phyloP scores from a whole-genome alignment of 1,140 invertebrate species.

The Drosophila mauritiana region DNA sequence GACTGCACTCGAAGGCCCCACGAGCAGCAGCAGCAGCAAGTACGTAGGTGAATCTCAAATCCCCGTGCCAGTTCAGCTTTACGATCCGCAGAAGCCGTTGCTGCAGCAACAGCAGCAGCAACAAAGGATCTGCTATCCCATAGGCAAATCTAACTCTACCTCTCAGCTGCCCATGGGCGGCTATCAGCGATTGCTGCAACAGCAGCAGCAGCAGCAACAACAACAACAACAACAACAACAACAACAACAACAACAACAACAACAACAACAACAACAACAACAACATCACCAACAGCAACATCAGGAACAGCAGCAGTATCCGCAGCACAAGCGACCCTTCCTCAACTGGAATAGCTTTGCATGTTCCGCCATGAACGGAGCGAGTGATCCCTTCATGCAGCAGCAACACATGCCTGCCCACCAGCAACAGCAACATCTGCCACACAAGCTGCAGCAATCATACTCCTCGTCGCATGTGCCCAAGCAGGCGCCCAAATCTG shows the following conservation, averaged over 20 bases:
- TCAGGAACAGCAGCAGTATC: constrained; percentile 57
- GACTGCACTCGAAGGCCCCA: constrained; percentile 22
- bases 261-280: constrained; percentile 36
- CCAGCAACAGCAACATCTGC: constrained; percentile 33
- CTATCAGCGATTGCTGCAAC: constrained; percentile 62
- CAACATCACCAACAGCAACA: constrained; percentile 36
- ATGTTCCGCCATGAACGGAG: constrained; percentile 70
- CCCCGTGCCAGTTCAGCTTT: constrained; percentile 71
- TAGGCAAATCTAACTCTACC: constrained; percentile 79
- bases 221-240: constrained; percentile 36
- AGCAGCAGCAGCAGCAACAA: constrained; percentile 51
- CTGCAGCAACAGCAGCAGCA: constrained; percentile 65
- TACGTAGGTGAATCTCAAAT: constrained; percentile 62
- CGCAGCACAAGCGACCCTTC: constrained; percentile 76
- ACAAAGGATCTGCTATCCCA: constrained; percentile 64
- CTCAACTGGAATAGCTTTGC: constrained; percentile 79
- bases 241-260: constrained; percentile 37
- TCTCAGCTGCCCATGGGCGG: constrained; percentile 74
- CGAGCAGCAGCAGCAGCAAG: constrained; percentile 45
- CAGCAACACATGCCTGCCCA: constrained; percentile 41
- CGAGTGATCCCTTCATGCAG: constrained; percentile 75
- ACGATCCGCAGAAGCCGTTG: constrained; percentile 70
- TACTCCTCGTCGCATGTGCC: constrained; percentile 71
- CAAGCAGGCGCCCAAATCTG: constrained; percentile 57
- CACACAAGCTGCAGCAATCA: constrained; percentile 72